phyloP scores from a whole-genome alignment of 2,888 invertebrate genomes.

The Pseudolycoriella hygida region DNA sequence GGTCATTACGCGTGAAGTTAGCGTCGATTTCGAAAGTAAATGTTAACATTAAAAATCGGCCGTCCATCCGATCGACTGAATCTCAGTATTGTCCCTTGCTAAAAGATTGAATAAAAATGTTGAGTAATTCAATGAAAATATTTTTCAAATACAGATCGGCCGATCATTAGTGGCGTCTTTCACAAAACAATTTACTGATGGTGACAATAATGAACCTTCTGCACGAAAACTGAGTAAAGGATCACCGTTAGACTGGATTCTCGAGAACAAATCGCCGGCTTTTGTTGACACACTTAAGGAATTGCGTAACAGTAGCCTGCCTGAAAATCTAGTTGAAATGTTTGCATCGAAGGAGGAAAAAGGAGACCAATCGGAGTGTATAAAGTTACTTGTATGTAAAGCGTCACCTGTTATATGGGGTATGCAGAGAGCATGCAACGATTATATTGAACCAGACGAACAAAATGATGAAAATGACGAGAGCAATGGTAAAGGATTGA shows the following conservation, averaged over 20 bases:
- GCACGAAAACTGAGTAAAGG: not conserved
- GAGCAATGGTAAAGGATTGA: not conserved
- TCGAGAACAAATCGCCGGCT: not conserved
- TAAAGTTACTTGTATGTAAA: not conserved
- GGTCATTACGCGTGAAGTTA: too few relatives aligned
- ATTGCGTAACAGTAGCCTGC: not conserved
- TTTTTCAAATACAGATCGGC: not conserved
- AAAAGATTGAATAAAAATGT: too few relatives aligned
- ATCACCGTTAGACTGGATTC: not conserved
- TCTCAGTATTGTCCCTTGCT: too few relatives aligned
- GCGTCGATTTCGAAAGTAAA: too few relatives aligned
- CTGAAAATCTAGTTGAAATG: not conserved
- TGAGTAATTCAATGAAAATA: too few relatives aligned
- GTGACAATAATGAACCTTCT: not conserved
- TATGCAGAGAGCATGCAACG: not conserved
- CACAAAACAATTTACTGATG: not conserved
- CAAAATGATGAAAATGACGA: not conserved
- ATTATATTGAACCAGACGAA: not conserved
- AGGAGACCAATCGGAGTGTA: not conserved
- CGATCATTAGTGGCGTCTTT: not conserved
- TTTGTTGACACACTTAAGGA: not conserved
- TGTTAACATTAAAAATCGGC: too few relatives aligned
- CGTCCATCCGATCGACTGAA: too few relatives aligned
- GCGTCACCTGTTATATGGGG: not conserved
- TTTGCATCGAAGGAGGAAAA: not conserved